Conservation (phyloP, 2,797 vertebrate species). For the Nannoperca obscura region DNA sequence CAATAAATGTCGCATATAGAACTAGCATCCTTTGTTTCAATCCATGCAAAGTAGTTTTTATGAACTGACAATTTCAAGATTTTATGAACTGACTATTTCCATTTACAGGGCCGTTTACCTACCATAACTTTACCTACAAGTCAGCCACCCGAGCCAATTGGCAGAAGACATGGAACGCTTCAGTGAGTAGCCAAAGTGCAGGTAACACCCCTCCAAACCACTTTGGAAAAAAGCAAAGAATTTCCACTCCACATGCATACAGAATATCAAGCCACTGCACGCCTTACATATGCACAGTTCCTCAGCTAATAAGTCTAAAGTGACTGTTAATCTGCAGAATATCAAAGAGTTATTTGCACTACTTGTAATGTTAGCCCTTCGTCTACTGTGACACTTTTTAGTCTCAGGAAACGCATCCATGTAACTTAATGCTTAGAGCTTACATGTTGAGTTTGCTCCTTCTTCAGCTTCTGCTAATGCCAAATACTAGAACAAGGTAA, state of each 20-base stretch:
- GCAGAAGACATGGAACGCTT: conserved; percentile 63
- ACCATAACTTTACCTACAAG: conserved; percentile 55
- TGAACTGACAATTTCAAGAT: conserved; percentile 16
- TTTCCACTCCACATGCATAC: conserved; percentile 69
- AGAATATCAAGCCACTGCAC: conserved; percentile 29
- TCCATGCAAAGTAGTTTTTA: conserved; percentile 10
- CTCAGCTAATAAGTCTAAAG: conserved; percentile 54
- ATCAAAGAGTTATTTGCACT: conserved; percentile 55
- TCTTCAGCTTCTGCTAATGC: conserved; percentile 27
- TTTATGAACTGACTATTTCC: conserved; percentile 23
- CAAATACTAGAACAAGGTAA: conserved; percentile 30
- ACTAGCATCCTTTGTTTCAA: background rate
- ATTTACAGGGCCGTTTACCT: conserved; percentile 6
- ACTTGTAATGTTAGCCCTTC: conserved; percentile 40
- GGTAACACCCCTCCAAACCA: conserved; percentile 77
- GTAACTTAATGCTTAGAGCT: conserved; percentile 37
- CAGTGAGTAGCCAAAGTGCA: conserved; percentile 72
- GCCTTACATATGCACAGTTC: conserved; percentile 29
- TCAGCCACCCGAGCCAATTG: conserved; percentile 56
- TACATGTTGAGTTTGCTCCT: conserved; percentile 34
- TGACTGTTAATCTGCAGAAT: conserved; percentile 67
- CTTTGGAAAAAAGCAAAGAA: conserved; percentile 73
- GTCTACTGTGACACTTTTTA: conserved; percentile 41
- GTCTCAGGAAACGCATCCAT: conserved; percentile 28
- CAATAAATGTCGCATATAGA: conserved; percentile 1